These are phyloP conservation scores for Eledone cirrhosa DNA, from an alignment of 2,888 invertebrate genomes.

Conservation along the genomic window DNA sequence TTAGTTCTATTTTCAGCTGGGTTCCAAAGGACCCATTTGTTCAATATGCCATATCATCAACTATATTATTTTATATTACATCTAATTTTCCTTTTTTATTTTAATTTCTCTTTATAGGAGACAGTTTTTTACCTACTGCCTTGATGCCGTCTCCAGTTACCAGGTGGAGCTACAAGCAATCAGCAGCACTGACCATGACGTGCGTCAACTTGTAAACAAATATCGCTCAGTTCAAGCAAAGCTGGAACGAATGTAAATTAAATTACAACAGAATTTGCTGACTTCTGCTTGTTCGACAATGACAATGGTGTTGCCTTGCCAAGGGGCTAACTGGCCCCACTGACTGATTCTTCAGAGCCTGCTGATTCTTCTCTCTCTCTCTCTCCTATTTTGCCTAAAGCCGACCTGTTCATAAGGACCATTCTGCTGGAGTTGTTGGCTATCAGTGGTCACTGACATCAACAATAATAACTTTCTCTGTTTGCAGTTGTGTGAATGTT, in stretches of 20 bases:
- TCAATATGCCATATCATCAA: no score
- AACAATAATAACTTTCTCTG: no score
- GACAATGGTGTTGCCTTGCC: not conserved
- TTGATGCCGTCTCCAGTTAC: conserved; percentile 80
- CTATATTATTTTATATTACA: no score
- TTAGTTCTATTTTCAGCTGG: no score
- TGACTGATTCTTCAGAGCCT: not conserved
- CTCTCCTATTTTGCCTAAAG: no score
- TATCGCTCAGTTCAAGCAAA: conserved; percentile 73
- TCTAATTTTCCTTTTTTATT: not conserved
- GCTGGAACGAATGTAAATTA: conserved; percentile 62
- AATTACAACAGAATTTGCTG: not conserved
- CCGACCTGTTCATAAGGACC: no score
- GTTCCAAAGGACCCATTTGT: no score
- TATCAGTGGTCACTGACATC: no score
- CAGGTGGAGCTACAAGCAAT: conserved; percentile 77
- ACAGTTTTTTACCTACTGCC: conserved; percentile 76
- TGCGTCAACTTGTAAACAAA: conserved; percentile 73
- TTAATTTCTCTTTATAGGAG: conserved; percentile 70
- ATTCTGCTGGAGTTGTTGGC: no score
- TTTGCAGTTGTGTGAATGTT: no score
- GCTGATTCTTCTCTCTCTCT: no score
- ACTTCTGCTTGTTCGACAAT: not conserved
- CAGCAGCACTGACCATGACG: conserved; percentile 73
- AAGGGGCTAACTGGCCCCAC: no score